These are phyloP conservation scores for Peromyscus maniculatus DNA, from an alignment of 2,113 vertebrate genomes.

Conservation along the genomic window DNA sequence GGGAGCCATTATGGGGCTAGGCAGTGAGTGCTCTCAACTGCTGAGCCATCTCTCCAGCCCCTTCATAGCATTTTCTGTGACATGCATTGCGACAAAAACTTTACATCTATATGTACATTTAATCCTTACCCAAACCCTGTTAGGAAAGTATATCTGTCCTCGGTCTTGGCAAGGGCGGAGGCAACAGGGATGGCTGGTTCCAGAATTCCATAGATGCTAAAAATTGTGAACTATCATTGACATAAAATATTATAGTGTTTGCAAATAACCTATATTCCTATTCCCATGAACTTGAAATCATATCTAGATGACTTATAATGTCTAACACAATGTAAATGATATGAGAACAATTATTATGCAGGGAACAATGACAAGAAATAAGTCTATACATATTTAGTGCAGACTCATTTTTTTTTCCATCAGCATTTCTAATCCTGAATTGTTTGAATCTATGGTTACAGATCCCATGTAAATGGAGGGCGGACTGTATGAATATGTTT, in stretches of 20 bases:
- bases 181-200: neutral
- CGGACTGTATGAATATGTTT: neutral
- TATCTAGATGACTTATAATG: neutral
- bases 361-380: neutral
- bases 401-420: neutral
- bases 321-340: neutral
- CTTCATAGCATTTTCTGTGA: neutral
- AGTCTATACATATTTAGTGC: neutral
- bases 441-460: neutral
- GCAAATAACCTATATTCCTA: neutral
- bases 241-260: neutral
- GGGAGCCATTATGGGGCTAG: too few relatives aligned
- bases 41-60: neutral
- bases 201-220: neutral
- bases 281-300: neutral
- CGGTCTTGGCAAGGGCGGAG: too few relatives aligned
- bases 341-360: neutral
- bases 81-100: neutral
- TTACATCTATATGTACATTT: neutral
- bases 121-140: neutral
- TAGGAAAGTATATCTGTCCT: neutral
- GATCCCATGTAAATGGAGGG: too few relatives aligned
- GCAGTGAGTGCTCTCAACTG: neutral
- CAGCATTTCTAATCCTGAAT: neutral
- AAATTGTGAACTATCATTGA: neutral